phyloP scores from a whole-genome alignment of 2,113 vertebrate species.

The Pagrus major region DNA sequence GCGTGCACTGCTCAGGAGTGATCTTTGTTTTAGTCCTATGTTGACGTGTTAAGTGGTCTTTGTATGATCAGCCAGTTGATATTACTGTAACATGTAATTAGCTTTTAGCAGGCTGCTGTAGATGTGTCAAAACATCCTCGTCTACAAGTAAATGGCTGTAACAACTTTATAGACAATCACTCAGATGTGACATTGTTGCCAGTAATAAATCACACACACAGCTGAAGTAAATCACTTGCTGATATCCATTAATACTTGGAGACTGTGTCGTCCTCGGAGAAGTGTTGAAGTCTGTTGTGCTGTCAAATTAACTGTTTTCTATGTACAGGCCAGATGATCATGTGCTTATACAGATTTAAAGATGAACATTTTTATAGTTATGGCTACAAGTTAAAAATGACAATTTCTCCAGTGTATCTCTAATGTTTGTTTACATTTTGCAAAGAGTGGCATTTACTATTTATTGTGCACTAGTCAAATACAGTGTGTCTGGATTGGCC shows the following conservation, averaged over 20 bases:
- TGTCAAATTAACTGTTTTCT: not conserved
- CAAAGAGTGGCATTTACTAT: not conserved
- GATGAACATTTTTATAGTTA: not conserved
- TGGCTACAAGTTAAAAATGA: fast-evolving
- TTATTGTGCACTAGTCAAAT: not conserved
- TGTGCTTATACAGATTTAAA: not conserved
- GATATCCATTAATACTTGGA: not conserved
- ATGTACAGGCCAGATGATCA: not conserved
- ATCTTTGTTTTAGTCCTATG: not conserved
- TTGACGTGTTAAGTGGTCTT: constrained; percentile 8
- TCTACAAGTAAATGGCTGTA: not conserved
- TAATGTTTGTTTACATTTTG: constrained; percentile 10
- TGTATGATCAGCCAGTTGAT: not conserved
- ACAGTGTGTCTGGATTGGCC: too few relatives aligned
- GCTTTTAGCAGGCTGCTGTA: constrained; percentile 35
- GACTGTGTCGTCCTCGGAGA: not conserved
- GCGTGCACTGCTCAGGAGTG: not conserved
- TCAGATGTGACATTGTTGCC: not conserved
- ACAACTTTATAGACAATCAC: constrained; percentile 34
- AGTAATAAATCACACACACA: not conserved
- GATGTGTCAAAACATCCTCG: not conserved
- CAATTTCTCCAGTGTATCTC: not conserved
- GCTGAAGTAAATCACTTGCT: not conserved
- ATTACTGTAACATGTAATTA: constrained; percentile 6
- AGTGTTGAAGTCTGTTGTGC: constrained; percentile 4